Conservation (phyloP, 92 coral and sea anemone species). For the Diadumene lineata region DNA sequence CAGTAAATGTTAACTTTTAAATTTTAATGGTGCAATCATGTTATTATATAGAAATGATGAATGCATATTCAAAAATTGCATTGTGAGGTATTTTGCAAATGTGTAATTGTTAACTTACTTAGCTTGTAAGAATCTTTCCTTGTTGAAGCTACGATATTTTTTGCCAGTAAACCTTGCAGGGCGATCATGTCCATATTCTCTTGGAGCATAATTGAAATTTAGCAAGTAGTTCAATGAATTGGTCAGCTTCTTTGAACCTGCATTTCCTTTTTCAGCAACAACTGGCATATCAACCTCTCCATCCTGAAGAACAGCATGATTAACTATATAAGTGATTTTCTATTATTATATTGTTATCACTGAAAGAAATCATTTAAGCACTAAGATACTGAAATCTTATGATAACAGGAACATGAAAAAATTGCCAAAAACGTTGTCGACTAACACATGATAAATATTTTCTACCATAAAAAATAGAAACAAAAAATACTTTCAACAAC, state of each 20-base stretch:
- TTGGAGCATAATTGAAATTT: constrained; percentile 89
- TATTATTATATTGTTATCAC: too few relatives aligned
- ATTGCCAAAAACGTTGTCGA: too few relatives aligned
- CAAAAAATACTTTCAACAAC: too few relatives aligned
- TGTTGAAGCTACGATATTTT: constrained; percentile 72
- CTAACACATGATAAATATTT: too few relatives aligned
- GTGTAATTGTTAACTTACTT: constrained; percentile 56
- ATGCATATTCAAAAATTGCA: too few relatives aligned
- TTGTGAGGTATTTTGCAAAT: background rate
- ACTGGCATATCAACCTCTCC: constrained; percentile 38
- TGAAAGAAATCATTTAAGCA: too few relatives aligned
- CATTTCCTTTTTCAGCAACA: constrained; percentile 1
- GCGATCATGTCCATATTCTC: constrained; percentile 56
- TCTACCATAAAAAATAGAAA: too few relatives aligned
- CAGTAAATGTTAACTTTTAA: too few relatives aligned
- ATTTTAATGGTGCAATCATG: too few relatives aligned
- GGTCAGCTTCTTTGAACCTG: constrained; percentile 68
- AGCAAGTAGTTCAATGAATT: constrained; percentile 80
- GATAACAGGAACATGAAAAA: too few relatives aligned
- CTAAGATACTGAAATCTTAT: too few relatives aligned
- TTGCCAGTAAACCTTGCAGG: constrained; percentile 49
- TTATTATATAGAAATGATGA: too few relatives aligned
- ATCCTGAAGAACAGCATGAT: constrained; percentile 17
- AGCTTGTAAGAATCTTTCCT: constrained; percentile 94
- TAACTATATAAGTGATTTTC: background rate